Base-by-base conservation (phyloP, 2,113 vertebrate genomes). In the Fregata magnificens region DNA sequence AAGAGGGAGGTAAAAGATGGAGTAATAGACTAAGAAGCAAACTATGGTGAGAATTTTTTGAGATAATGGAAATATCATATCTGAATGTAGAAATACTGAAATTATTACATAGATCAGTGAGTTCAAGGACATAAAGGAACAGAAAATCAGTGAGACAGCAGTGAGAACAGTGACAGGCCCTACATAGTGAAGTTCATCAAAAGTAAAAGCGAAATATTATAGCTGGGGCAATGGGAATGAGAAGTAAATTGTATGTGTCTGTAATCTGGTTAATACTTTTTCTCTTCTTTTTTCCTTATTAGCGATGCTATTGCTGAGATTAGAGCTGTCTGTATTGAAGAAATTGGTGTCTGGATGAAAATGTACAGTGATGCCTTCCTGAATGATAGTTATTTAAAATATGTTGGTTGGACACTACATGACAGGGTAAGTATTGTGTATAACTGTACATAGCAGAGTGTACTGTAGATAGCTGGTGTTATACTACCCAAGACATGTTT, bases 321-420 rank as follows among this genome's bases (percentile, higher is more conserved):
- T 97, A 98, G 99, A 98, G 99, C 99, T 90, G 99, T 99, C 98
- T 99, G 99, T 95, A 99, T 99, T 70, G 99, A 99, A 98, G 99
- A 99, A 98, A 99, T 99, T 28, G 99, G 99, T 47, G 99, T 99
- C 50, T 99, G 99, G 99, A 99, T 99, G 99, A 99, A 99, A 98
- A 99, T 99, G 99, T 99, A 99, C 98, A 99, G 99, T 89, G 99
- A 99, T 81, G 99, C 99, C 84, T 99, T 99, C 96, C 98, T 99
- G 56, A 99, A 99, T 85, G 99, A 99, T 97, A 99, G 99, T 98
- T 99, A 99, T 97, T 98, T 99, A 92, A 99, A 99, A 95, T 99
- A 99, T 47, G 99, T 99, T 82, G 99, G 99, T 56, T 99, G 99
- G 99, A 99, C 99, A 55, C 98, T 99, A 96, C 99, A 99, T 26